Evolutionary conservation across 2,113 vertebrate genomes (phyloP), one percentile per base, ranked within the genome.

Genomic region (Montifringilla adamsi): DNA sequence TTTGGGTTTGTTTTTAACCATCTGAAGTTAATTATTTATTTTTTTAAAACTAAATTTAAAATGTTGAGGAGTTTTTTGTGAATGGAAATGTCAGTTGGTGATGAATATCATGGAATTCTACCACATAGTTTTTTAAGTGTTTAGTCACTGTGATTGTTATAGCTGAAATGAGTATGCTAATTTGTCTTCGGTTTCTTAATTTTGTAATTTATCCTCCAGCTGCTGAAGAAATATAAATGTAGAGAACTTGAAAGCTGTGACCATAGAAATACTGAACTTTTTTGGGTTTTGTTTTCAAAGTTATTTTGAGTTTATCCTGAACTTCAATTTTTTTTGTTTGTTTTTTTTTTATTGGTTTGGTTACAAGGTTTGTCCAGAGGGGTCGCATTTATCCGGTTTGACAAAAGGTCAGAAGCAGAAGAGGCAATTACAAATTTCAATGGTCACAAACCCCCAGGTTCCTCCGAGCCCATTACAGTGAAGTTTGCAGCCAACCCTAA

Each of bases 401-500:
- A 99, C 98, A 99, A 99, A 97, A 98, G 99, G 80, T 98, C 99
- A 7, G 99, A 99, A 97, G 99, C 99, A 15, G 99, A 99, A 97
- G 99, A 99, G 37, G 99, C 99, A 43, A 99, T 99, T 94, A 99
- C 99, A 95, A 99, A 98, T 97, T 98, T 99, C 97, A 99, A 99
- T 82, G 99, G 99, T 79, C 99, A 99, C 97, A 99, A 99, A 95
- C 99, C 99, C 63, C 98, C 99, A 17, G 99, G 99, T 74, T 98
- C 98, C 76, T 95, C 98, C 2, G 99, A 99, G 95, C 99, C 99
- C 53, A 99, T 99, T 96, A 99, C 99, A 35, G 99, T 99, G 93
- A 99, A 99, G 92, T 99, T 99, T 72, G 99, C 99, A 12, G 99
- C 99, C 96, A 99, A 99, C 89, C 99, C 99, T 58, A 99, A 99